Conservation (phyloP, 2,113 vertebrate species). For the Eretmochelys imbricata region DNA sequence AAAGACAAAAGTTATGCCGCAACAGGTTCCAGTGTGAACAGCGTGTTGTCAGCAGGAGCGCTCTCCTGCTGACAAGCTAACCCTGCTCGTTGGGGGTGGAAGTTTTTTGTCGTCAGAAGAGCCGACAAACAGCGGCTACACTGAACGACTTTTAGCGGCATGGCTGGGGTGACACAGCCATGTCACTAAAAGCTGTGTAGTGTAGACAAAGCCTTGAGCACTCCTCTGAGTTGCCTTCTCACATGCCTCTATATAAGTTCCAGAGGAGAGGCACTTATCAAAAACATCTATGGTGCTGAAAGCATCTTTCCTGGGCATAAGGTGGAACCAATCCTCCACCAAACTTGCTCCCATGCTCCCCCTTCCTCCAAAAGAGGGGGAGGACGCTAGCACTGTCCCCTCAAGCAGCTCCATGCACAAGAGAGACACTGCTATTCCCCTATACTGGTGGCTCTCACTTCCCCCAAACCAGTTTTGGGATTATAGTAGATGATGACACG, state of each 20-base stretch:
- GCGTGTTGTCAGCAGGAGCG: too few relatives aligned
- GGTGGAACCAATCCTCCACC: not conserved
- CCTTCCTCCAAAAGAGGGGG: not conserved
- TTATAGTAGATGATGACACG: not conserved
- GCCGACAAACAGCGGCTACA: too few relatives aligned
- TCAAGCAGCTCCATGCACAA: not conserved
- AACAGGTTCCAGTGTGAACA: too few relatives aligned
- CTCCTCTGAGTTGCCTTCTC: not conserved
- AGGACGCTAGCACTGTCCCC: not conserved
- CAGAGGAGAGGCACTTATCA: not conserved
- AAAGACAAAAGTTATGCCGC: too few relatives aligned
- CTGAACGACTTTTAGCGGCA: too few relatives aligned
- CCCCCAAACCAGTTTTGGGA: not conserved
- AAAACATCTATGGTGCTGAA: not conserved
- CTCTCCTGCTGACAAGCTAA: too few relatives aligned
- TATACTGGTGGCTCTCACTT: not conserved
- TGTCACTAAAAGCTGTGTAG: too few relatives aligned
- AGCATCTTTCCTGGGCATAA: accelerated
- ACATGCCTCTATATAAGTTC: not conserved
- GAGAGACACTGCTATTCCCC: not conserved
- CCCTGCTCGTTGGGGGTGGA: too few relatives aligned
- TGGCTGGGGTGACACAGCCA: too few relatives aligned
- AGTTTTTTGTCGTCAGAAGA: too few relatives aligned
- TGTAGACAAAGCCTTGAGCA: not conserved
- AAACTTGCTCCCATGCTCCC: not conserved